Evolutionary conservation across 2,888 invertebrate genomes (phyloP), one percentile per base, ranked within the genome.

Genomic region (Branchipolynoe longqiensis): DNA sequence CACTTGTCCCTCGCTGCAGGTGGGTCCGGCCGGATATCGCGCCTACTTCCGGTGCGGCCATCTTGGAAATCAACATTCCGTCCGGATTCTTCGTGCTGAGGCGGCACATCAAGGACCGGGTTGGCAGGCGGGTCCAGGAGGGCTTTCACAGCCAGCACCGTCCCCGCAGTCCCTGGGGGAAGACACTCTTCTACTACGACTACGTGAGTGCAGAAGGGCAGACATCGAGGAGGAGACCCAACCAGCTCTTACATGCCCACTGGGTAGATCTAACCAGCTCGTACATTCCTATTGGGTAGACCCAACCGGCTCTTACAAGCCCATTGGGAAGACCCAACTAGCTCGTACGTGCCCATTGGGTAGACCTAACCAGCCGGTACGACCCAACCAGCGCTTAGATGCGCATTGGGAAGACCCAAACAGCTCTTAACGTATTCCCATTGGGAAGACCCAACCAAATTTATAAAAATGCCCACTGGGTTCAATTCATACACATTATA

Each of bases 51-150:
- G 88, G 88, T 4, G 40, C 64, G 0, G 81, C 82, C 36, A 64
- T 84, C 18, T 28, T 88, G 18, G 84, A 85, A 6, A 82, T 88
- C 6, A 85, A 86, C 59, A 40, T 88, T 1, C 88, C 88, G 0
- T 88, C 85, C 8, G 88, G 88, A 22, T 88, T 36, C 64, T 40
- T 40, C 54, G 88, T 88, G 14, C 31, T 48, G 6, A 88, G 86
- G 48, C 28, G 82, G 25, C 22, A 54, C 40, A n/a, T n/a, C n/a
- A n/a, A 22, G 41, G 59, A 4, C 1, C 33, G n/a, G n/a, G n/a
- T n/a, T n/a, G n/a, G n/a, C n/a, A n/a, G n/a, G n/a, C n/a, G n/a
- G n/a, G 31, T 40, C 0, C 22, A 25, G 22, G 40, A 12, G 4
- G 84, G 36, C 12, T 38, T 41, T 0, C 6, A 22, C 4, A 31